Evolutionary conservation across 2,888 invertebrate species (phyloP).

Genomic region (Helleia helle): DNA sequence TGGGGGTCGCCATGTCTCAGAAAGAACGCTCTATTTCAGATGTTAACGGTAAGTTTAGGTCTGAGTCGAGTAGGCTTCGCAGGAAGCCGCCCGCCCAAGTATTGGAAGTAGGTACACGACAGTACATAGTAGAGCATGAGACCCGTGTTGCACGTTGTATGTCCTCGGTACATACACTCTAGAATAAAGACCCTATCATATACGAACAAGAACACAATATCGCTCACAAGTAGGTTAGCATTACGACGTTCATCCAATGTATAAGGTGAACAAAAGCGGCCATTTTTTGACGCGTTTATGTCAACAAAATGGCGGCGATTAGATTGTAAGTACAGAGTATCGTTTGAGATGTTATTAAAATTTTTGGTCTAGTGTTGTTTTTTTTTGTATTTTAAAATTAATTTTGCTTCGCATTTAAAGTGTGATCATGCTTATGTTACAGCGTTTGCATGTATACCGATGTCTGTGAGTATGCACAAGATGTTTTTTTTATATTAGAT

Average conservation of each 20-base stretch:
- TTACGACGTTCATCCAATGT: constrained; percentile 37
- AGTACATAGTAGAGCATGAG: constrained; percentile 28
- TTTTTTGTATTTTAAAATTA: constrained; percentile 35
- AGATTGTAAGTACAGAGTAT: constrained; percentile 63
- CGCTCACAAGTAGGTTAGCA: constrained; percentile 21
- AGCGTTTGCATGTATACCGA: constrained; percentile 68
- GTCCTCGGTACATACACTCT: constrained; percentile 29
- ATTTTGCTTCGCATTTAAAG: constrained; percentile 69
- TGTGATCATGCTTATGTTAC: constrained; percentile 68
- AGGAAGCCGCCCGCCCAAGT: constrained; percentile 16
- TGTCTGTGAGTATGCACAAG: constrained; percentile 71
- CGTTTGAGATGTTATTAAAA: constrained; percentile 39
- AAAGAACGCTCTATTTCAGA: constrained; percentile 68
- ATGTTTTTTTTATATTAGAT: constrained; percentile 47
- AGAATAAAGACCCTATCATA: constrained; percentile 18
- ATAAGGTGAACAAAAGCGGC: constrained; percentile 39
- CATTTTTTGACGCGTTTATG: constrained; percentile 43
- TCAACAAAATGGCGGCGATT: constrained; percentile 56
- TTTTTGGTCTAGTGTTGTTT: constrained; percentile 60
- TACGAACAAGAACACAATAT: constrained; percentile 18
- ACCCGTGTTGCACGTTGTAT: constrained; percentile 30
- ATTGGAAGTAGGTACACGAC: constrained; percentile 24
- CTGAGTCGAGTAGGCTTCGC: constrained; percentile 43
- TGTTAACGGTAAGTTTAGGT: constrained; percentile 73
- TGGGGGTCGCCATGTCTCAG: constrained; percentile 62